Conservation (phyloP, 2,113 vertebrate species). For the Caloenas nicobarica region DNA sequence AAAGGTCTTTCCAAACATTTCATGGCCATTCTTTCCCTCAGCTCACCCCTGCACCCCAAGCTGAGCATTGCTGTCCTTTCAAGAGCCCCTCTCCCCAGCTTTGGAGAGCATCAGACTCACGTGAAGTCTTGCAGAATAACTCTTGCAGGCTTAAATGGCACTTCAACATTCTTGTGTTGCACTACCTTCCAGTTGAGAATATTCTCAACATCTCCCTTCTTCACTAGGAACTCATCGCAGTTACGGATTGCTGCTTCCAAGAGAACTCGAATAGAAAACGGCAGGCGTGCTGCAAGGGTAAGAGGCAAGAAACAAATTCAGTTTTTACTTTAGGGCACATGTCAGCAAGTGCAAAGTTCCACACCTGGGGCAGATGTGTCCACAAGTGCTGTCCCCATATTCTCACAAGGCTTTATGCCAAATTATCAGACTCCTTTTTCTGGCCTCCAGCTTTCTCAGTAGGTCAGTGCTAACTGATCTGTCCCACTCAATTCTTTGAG, state of each 20-base stretch:
- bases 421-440: background rate
- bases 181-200: slow-evolving; percentile 91
- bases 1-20: background rate
- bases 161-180: slow-evolving; percentile 89
- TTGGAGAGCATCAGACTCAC: slow-evolving; percentile 74
- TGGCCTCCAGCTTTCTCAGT: background rate
- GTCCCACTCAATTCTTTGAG: background rate
- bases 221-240: slow-evolving; percentile 94
- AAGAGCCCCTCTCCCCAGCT: background rate
- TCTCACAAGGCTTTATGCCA: background rate
- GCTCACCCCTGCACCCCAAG: background rate
- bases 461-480: background rate
- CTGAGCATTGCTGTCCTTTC: background rate
- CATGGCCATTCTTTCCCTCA: background rate
- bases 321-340: background rate
- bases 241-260: slow-evolving; percentile 93
- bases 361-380: background rate
- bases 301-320: background rate
- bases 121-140: slow-evolving; percentile 98
- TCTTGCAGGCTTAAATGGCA: slow-evolving; percentile 92
- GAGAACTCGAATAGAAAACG: slow-evolving; percentile 92
- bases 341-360: background rate
- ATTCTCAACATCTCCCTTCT: slow-evolving; percentile 88
- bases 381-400: background rate
- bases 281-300: slow-evolving; percentile 78